Evolutionary conservation across 2,888 invertebrate species (phyloP).

Genomic region (Ophion ellenae): DNA sequence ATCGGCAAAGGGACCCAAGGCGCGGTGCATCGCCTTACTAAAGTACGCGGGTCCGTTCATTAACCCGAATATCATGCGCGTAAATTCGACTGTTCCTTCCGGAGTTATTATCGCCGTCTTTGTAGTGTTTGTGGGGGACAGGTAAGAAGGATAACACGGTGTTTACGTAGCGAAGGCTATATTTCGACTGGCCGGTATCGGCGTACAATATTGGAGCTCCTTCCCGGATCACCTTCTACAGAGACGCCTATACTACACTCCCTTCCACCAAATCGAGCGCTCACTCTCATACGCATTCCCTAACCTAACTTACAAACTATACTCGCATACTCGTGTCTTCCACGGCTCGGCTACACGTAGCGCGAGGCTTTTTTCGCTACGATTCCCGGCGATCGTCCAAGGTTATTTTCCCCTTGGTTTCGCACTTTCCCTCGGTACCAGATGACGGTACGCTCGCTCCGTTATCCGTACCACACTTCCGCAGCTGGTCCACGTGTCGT

Average conservation of each 20-base stretch:
- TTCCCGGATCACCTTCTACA: too few relatives aligned
- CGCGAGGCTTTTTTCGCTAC: constrained; percentile 14
- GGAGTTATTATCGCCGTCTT: not conserved
- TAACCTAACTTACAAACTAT: too few relatives aligned
- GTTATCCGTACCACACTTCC: not conserved
- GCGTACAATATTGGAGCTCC: too few relatives aligned
- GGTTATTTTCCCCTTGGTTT: constrained; percentile 9
- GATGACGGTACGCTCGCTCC: not conserved
- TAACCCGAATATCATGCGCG: not conserved
- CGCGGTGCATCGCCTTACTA: not conserved
- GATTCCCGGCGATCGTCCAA: constrained; percentile 23
- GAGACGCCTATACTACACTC: too few relatives aligned
- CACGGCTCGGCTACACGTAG: constrained; percentile 22
- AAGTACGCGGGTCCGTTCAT: not conserved
- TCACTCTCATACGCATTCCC: too few relatives aligned
- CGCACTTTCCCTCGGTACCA: constrained; percentile 16
- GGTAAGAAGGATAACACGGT: too few relatives aligned
- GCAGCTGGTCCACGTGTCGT: constrained; percentile 47
- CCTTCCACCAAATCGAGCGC: too few relatives aligned
- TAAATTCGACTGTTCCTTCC: not conserved
- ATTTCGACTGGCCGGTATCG: too few relatives aligned
- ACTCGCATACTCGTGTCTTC: constrained; percentile 24
- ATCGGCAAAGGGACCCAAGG: not conserved
- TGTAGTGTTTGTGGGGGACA: too few relatives aligned
- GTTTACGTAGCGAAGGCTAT: too few relatives aligned